Evolutionary conservation across 2,888 invertebrate species (phyloP), one percentile per base, ranked within the genome.

Genomic region (Luffia ferchaultella): DNA sequence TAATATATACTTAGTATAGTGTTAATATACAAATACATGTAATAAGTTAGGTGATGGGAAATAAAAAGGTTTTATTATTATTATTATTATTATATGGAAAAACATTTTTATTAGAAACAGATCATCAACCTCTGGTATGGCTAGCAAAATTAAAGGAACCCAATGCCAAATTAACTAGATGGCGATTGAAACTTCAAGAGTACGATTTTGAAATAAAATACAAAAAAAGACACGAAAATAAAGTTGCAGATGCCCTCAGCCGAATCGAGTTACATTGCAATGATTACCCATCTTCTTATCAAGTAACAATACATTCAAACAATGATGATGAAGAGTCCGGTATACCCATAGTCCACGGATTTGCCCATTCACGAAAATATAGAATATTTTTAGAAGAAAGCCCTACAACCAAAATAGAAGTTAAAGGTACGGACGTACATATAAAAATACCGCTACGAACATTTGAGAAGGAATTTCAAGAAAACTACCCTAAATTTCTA

Each of bases 131-230:
- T 1, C 40, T 47, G 2, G 16, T 18, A 3, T 47, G 47, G 47
- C 41, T 47, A 2, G 12, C 16, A 16, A 40, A 40, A 47, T 16
- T 47, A 2, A 47, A 47, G 16, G 47, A 47, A 47, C 47, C 47
- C 5, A 47, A 47, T 15, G 40, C 40, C 16, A 47, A 47, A 47
- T 18, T 47, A 2, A 47, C 47, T 16, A 30, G 47, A 9, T 47
- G 47, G 47, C 19, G 41, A 30, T 20, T 47, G 7, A 47, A 15
- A 40, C 17, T 47, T 16, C 47, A 47, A 30, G 47, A 47, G 2
- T 47, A 30, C 16, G 47, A 47, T 15, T 47, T 19, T 19, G 45
- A 45, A 5, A 45, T 45, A 3, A 45, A 2, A 16, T n/a, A 19
- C 20, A 45, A 2, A 18, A 18, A 45, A 19, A 20, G 45, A 2